A percentile compares a stretch with the other conserved stretches of the same genome.
Conservation (phyloP, 1,140 invertebrate species). For the Tyrophagus putrescentiae region DNA sequence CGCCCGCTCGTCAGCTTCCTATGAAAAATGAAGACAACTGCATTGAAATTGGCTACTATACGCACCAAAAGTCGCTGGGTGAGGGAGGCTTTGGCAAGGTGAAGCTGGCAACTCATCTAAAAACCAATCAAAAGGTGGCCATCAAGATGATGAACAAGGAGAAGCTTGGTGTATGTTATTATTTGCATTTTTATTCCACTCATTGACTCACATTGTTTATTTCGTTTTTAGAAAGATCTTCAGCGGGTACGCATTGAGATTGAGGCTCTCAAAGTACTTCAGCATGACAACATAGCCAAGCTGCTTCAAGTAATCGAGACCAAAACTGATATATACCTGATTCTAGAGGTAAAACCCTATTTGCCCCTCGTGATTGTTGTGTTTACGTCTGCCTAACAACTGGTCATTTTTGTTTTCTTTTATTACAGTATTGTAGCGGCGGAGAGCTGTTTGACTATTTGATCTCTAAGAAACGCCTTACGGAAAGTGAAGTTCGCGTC, state of each 20-base stretch:
- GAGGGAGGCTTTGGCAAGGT: conserved; percentile 58
- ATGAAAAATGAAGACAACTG: conserved; percentile 19
- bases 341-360: conserved; percentile 46
- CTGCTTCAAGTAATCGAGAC: conserved; percentile 69
- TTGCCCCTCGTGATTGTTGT: conserved; percentile 16
- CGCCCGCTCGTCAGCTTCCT: not conserved
- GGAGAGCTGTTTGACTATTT: conserved; percentile 76
- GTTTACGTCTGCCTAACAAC: not conserved
- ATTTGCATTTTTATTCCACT: not conserved
- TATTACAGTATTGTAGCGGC: conserved; percentile 51
- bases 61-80: conserved; percentile 22
- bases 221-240: conserved; percentile 43
- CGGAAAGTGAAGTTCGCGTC: conserved; percentile 55
- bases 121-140: conserved; percentile 66
- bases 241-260: conserved; percentile 61
- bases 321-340: conserved; percentile 49
- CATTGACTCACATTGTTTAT: not conserved
- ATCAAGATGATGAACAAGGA: conserved; percentile 71
- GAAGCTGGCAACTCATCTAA: conserved; percentile 54
- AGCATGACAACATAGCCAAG: conserved; percentile 67
- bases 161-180: conserved; percentile 41
- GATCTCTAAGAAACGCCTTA: conserved; percentile 51
- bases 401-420: not conserved
- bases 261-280: conserved; percentile 57
- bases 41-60: conserved; percentile 23